Evolutionary conservation across 2,888 invertebrate species (phyloP).

Genomic region (Tetanocera ferruginea): DNA sequence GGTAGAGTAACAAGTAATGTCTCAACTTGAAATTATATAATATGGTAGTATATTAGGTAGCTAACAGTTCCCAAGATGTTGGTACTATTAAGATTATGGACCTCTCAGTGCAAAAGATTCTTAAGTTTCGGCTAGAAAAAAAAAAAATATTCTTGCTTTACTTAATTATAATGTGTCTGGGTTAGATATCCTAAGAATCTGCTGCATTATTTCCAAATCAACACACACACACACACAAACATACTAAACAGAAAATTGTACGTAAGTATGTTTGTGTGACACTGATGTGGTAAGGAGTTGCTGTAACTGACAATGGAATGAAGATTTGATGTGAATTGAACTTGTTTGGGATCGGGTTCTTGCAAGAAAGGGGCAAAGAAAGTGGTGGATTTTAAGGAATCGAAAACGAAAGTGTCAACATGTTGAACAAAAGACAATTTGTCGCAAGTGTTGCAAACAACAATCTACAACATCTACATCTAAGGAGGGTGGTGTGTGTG

Average conservation of each 20-base stretch:
- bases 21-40: too few relatives aligned
- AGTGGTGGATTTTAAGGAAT: neutral
- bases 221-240: neutral
- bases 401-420: constrained; percentile 50
- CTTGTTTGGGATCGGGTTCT: neutral
- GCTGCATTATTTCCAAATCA: neutral
- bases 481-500: constrained; percentile 15
- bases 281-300: neutral
- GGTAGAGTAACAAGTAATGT: too few relatives aligned
- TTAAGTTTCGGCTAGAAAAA: too few relatives aligned
- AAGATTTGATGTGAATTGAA: constrained; percentile 2
- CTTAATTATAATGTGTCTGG: neutral
- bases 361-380: neutral
- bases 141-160: neutral
- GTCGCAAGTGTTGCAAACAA: constrained; percentile 55
- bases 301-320: neutral
- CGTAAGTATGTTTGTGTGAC: neutral
- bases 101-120: too few relatives aligned
- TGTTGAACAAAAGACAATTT: constrained; percentile 55
- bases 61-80: too few relatives aligned
- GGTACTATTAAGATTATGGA: too few relatives aligned
- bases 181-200: neutral
- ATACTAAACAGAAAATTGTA: neutral
- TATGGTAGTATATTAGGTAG: too few relatives aligned
- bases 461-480: constrained; percentile 33